Base-by-base conservation (phyloP, 2,797 vertebrate species). In the Phaenicophaeus curvirostris region DNA sequence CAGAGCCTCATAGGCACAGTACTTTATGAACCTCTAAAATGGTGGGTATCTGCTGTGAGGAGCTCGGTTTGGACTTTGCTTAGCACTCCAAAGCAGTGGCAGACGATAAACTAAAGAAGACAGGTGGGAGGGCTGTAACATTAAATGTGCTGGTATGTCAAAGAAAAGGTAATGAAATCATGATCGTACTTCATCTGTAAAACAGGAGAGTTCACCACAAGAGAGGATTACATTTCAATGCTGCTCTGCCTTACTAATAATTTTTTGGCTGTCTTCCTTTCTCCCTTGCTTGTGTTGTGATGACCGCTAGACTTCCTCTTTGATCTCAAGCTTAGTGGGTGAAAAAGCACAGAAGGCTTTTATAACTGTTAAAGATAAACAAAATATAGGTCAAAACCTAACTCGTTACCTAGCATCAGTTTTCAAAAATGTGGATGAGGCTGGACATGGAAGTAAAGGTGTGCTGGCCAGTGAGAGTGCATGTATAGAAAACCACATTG, bases 111-210 rank as follows among this genome's bases (percentile, higher is more conserved):
- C 63, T 18, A 89, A 77, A 80, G 59, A 62, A 15, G 90, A 79
- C 67, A 79, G 53, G 84, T 90, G 86, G 86, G 88, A 94, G 90
- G 84, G 37, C 63, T 95, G 80, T 87, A 67, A 74, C 72, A 61
- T 4, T 80, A 65, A 95, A 95, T 90, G 92, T 93, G 84, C 90
- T 90, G 86, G 87, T 93, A 93, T 82, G 92, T 89, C 75, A 95
- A 77, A 90, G 84, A 35, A 68, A 79, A 90, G 14, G 78, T 90
- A 96, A 95, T 77, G 84, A 87, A 96, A 95, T 82, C 24, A 53
- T 94, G 90, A 71, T 71, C 89, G 87, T 95, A 72, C 86, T 82
- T 95, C 90, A 93, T 92, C 86, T 1, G 0, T 90, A 80, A 94
- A 93, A 90, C 77, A 87, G 88, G 86, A 82, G 88, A 92, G 53